Evolutionary conservation across 2,113 vertebrate species (phyloP).

Genomic region (Siphamia tubifer): DNA sequence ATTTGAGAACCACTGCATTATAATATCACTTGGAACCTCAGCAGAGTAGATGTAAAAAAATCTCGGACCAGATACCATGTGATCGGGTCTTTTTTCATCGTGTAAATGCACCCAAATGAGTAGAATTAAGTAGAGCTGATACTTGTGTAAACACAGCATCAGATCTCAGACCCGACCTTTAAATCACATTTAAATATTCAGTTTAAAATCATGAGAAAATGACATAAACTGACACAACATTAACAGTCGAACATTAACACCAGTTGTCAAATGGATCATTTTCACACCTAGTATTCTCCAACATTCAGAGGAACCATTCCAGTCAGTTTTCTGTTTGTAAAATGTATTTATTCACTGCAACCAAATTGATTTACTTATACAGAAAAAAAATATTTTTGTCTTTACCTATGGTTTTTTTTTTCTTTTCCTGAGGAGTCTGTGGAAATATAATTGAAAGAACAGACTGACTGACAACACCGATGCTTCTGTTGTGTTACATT

Average conservation of each 20-base stretch:
- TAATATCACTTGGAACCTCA: too few relatives aligned
- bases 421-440: background rate
- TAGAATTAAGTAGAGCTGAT: too few relatives aligned
- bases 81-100: too few relatives aligned
- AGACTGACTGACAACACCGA: slow-evolving; percentile 8
- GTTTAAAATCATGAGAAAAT: background rate
- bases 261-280: background rate
- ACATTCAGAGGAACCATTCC: background rate
- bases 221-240: background rate
- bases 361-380: background rate
- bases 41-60: too few relatives aligned
- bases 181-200: background rate
- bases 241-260: background rate
- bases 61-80: too few relatives aligned
- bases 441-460: slow-evolving; percentile 5
- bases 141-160: too few relatives aligned
- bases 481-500: background rate
- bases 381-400: background rate
- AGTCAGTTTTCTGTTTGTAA: background rate
- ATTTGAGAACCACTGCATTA: too few relatives aligned
- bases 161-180: too few relatives aligned
- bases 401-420: background rate
- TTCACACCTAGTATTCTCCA: background rate
- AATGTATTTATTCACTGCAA: background rate
- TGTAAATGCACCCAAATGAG: too few relatives aligned